Evolutionary conservation across 2,797 vertebrate genomes (phyloP), one percentile per base, ranked within the genome.

Genomic region (Enteromius anoplus): DNA sequence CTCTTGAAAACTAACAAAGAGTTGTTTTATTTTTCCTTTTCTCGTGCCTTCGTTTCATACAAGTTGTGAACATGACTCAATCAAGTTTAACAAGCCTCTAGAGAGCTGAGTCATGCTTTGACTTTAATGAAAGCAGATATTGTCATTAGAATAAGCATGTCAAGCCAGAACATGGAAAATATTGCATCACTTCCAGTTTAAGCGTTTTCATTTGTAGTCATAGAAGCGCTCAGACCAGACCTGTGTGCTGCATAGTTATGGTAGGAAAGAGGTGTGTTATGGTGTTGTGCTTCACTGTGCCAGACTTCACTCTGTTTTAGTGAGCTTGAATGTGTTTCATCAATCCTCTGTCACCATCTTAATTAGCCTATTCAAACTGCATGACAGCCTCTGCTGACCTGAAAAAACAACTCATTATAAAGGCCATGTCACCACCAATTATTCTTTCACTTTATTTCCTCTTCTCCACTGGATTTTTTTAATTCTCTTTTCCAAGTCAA

Each of bases 11-110:
- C 53, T 64, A 26, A 45, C 68, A 68, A 19, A 58, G 21, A 37
- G 21, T 55, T 76, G 49, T 75, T 84, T 64, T 26, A 26, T 45
- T 45, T 60, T 45, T 60, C 60, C 8, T n/a, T 51, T 32, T 49
- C 78, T 23, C 19, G 23, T 64, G 45, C 58, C 47, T 80, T 62
- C 19, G 26, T 85, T 77, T 84, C 88, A 19, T 60, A 42, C 8
- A 81, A 85, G 26, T 68, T 72, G 45, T 83, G 45, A 69, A 58
- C 58, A 87, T 86, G 75, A 80, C 78, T 87, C 85, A 87, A 40
- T 55, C 51, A 75, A 71, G 21, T 19, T 69, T 84, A 86, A 85
- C 80, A 85, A 86, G 82, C 55, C 82, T 64, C 76, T 4, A 34
- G 45, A 78, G 87, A 73, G 42, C 29, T 78, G 23, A 80, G 65